Percentiles rank a stretch among this genome's conserved stretches.
Evolutionary conservation across 2,797 vertebrate species (phyloP).

Genomic region (Gymnoscopelus microlampas): DNA sequence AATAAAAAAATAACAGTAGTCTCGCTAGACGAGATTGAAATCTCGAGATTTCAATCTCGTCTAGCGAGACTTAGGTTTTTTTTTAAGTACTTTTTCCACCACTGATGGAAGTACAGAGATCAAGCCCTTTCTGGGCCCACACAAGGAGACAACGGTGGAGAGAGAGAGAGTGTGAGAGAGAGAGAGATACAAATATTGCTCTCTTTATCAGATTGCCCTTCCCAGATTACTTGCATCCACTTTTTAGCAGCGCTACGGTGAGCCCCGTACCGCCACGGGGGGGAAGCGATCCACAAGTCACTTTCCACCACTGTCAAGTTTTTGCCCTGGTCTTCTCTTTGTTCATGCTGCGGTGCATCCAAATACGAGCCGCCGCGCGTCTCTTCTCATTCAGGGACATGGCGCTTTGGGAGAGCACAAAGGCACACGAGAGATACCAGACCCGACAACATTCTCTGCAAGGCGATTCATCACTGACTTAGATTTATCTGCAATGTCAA

Average conservation of each 20-base stretch:
- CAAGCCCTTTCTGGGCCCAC: no score
- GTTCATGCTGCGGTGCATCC: slow-evolving; percentile 39
- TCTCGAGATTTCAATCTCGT: no score
- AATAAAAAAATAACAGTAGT: no score
- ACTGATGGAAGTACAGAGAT: no score
- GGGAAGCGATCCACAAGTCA: no score
- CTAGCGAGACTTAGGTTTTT: no score
- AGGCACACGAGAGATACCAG: slow-evolving; percentile 5
- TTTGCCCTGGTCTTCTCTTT: slow-evolving; percentile 23
- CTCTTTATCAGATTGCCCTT: slow-evolving; percentile 22
- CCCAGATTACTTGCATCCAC: slow-evolving; percentile 35
- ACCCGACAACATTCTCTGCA: slow-evolving; percentile 31
- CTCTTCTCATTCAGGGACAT: slow-evolving; percentile 30
- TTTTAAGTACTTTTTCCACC: no score
- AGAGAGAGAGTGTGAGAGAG: no score
- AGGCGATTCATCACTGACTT: slow-evolving; percentile 41
- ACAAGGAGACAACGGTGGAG: no score
- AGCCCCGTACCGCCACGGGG: slow-evolving; percentile 3
- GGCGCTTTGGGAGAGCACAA: slow-evolving; percentile 55
- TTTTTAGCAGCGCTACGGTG: slow-evolving; percentile 23
- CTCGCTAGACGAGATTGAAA: no score
- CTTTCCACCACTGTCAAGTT: not conserved
- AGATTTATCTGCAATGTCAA: slow-evolving; percentile 35
- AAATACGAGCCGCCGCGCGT: slow-evolving; percentile 35
- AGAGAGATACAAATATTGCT: slow-evolving; percentile 16